phyloP scores from a whole-genome alignment of 2,888 invertebrate species.

The Andrena flavipes region DNA sequence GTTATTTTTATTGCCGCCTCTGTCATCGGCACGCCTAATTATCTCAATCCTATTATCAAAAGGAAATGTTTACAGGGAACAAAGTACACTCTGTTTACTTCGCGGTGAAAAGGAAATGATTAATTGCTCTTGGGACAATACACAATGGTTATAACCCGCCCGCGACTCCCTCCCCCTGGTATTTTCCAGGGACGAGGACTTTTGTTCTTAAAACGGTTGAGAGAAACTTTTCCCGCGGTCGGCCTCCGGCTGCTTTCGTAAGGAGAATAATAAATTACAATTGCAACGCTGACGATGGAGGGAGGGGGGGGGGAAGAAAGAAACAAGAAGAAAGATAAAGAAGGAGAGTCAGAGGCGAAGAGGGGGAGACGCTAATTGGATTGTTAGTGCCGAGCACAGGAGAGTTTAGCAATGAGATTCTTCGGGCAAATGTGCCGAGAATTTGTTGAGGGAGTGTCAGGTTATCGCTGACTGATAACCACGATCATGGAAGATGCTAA shows the following conservation, averaged over 20 bases:
- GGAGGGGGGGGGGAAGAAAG: not conserved
- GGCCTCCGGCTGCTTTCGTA: slow-evolving; percentile 31
- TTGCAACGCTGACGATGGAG: slow-evolving; percentile 46
- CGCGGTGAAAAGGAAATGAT: slow-evolving; percentile 41
- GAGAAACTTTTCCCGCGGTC: slow-evolving; percentile 57
- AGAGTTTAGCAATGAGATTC: slow-evolving; percentile 63
- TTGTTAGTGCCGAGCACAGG: slow-evolving; percentile 55
- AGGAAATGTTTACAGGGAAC: slow-evolving; percentile 42
- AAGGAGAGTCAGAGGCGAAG: not conserved
- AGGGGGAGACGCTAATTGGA: slow-evolving; percentile 64
- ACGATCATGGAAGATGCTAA: not conserved
- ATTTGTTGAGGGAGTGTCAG: slow-evolving; percentile 31
- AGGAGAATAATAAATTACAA: slow-evolving; percentile 69
- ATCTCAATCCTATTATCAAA: slow-evolving; percentile 29
- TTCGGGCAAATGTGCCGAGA: slow-evolving; percentile 32
- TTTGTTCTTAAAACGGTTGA: slow-evolving; percentile 56
- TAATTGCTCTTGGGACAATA: slow-evolving; percentile 46
- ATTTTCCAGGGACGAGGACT: slow-evolving; percentile 40
- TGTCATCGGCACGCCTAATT: slow-evolving; percentile 38
- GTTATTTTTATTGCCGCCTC: not conserved
- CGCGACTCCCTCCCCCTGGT: not conserved
- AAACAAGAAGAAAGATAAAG: not conserved
- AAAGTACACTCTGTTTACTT: slow-evolving; percentile 9
- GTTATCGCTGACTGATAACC: slow-evolving; percentile 60
- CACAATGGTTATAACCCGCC: slow-evolving; percentile 33